Conservation (phyloP, 2,797 vertebrate species). For the Atherinosoma microstoma region DNA sequence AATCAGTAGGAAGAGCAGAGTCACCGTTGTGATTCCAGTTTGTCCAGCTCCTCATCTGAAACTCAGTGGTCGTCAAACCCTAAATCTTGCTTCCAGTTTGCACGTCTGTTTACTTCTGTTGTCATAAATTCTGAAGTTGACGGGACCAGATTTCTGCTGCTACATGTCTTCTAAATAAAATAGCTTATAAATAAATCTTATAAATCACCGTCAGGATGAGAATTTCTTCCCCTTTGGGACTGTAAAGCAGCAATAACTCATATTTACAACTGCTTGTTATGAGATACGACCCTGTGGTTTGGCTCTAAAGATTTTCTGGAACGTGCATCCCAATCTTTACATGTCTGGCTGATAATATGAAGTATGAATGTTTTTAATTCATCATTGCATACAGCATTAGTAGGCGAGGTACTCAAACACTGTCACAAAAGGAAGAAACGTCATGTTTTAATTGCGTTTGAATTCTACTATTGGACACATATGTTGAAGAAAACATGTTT, state of each 20-base stretch:
- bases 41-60: too few relatives aligned
- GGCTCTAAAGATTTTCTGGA: not conserved
- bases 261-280: not conserved
- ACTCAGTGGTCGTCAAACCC: not conserved
- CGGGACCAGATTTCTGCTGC: conserved; percentile 11
- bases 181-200: not conserved
- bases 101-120: conserved; percentile 12
- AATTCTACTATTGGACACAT: not conserved
- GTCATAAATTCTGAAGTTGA: conserved; percentile 34
- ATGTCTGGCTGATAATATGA: accelerated
- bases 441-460: not conserved
- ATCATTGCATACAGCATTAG: not conserved
- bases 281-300: not conserved
- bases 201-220: conserved; percentile 14
- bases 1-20: not conserved
- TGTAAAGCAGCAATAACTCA: conserved; percentile 11
- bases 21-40: too few relatives aligned
- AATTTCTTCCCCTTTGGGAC: not conserved
- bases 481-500: not conserved
- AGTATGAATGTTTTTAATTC: not conserved
- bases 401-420: not conserved
- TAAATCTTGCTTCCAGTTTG: conserved; percentile 7
- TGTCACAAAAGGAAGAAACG: not conserved
- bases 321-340: not conserved
- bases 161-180: conserved; percentile 17